Conservation (phyloP, 1,140 invertebrate genomes). For the Caenorhabditis briggsae region DNA sequence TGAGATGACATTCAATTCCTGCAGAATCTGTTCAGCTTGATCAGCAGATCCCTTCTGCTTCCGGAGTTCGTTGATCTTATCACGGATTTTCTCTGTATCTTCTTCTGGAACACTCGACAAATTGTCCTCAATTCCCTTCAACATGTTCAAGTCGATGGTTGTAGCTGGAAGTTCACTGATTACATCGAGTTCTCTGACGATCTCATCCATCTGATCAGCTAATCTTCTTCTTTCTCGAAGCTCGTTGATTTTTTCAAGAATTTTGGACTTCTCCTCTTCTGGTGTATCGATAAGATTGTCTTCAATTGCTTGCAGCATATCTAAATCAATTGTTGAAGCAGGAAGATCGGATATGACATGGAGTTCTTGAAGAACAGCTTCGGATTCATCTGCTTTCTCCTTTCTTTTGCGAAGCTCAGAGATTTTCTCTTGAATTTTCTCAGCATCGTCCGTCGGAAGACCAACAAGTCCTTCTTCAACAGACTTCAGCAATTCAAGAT, state of each 20-base stretch:
- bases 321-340: neutral
- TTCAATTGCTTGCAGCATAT: slow-evolving; percentile 28
- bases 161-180: neutral
- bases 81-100: slow-evolving; percentile 24
- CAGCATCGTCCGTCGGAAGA: neutral
- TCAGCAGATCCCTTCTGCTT: neutral
- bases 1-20: slow-evolving; percentile 7
- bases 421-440: slow-evolving; percentile 1
- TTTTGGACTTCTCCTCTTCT: neutral
- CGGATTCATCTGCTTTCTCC: slow-evolving; percentile 5
- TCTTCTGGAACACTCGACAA: neutral
- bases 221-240: neutral
- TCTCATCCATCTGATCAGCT: neutral
- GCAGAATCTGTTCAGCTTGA: neutral
- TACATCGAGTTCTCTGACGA: neutral
- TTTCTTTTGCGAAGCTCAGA: slow-evolving; percentile 41
- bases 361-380: slow-evolving; percentile 29
- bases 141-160: slow-evolving; percentile 20
- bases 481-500: slow-evolving; percentile 21
- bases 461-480: neutral
- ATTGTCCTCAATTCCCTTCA: slow-evolving; percentile 18
- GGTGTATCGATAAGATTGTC: neutral
- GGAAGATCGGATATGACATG: slow-evolving; percentile 3
- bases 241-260: neutral
- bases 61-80: slow-evolving; percentile 43